Evolutionary conservation across 1,140 invertebrate genomes (phyloP).

Genomic region (Scaptomyza montana): DNA sequence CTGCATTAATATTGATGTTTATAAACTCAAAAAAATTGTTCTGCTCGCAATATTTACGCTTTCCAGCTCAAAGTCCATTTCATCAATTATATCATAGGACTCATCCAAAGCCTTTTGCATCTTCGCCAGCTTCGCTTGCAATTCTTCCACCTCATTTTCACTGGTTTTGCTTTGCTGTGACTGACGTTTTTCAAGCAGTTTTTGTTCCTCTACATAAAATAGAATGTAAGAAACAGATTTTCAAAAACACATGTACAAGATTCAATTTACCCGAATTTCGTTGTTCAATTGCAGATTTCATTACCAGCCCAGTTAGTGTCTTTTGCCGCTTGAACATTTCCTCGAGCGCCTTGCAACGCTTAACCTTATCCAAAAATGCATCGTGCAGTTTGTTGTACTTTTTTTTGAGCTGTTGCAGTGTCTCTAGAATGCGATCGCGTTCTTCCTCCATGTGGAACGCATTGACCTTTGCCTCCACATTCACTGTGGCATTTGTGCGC

Average conservation of each 20-base stretch:
- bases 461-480: slow-evolving; percentile 72
- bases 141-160: slow-evolving; percentile 38
- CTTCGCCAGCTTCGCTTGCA: slow-evolving; percentile 62
- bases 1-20: slow-evolving; percentile 3
- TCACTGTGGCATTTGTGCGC: slow-evolving; percentile 43
- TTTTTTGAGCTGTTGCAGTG: slow-evolving; percentile 69
- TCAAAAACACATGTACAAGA: neutral
- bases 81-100: slow-evolving; percentile 80
- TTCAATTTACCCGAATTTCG: slow-evolving; percentile 39
- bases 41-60: slow-evolving; percentile 49
- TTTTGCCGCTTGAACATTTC: slow-evolving; percentile 76
- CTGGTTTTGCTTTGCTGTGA: slow-evolving; percentile 46
- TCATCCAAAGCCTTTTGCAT: slow-evolving; percentile 69
- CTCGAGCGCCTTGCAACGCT: slow-evolving; percentile 72
- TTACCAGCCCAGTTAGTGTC: slow-evolving; percentile 71
- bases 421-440: slow-evolving; percentile 61
- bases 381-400: slow-evolving; percentile 77
- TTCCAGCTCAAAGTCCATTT: slow-evolving; percentile 80
- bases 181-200: slow-evolving; percentile 56
- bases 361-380: slow-evolving; percentile 75
- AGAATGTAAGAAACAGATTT: neutral
- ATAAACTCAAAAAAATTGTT: neutral
- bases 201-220: slow-evolving; percentile 41
- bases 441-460: slow-evolving; percentile 70
- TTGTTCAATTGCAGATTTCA: slow-evolving; percentile 75